Conservation (phyloP, 2,888 invertebrate species). For the Rhagonycha fulva region DNA sequence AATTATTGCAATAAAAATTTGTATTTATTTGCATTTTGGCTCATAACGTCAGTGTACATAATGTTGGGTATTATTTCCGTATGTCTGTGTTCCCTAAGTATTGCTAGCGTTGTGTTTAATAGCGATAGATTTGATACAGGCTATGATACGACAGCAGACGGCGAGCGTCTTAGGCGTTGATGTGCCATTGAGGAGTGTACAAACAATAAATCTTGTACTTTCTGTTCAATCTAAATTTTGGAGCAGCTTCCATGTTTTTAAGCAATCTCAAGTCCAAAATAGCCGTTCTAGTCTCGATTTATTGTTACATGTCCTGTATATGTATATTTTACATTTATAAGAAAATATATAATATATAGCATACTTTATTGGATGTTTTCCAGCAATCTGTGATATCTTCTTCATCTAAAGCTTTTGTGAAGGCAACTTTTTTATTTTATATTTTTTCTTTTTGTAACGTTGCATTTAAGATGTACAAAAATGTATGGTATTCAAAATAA, state of each 20-base stretch:
- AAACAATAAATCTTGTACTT: neutral
- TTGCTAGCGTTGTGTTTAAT: slow-evolving; percentile 54
- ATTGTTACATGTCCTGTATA: neutral
- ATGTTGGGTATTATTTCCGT: slow-evolving; percentile 58
- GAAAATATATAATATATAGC: neutral
- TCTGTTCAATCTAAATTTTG: neutral
- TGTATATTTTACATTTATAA: neutral
- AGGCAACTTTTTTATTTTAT: neutral
- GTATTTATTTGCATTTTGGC: slow-evolving; percentile 72
- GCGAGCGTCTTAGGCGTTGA: slow-evolving; percentile 8
- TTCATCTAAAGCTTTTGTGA: slow-evolving; percentile 9
- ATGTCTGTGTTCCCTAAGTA: slow-evolving; percentile 61
- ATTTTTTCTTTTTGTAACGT: neutral
- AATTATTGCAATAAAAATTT: slow-evolving; percentile 69
- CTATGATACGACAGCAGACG: slow-evolving; percentile 4
- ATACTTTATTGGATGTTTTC: slow-evolving; percentile 15
- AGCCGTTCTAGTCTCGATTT: neutral
- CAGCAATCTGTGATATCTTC: slow-evolving; percentile 29
- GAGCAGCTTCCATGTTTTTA: neutral
- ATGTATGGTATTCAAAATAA: slow-evolving; percentile 3
- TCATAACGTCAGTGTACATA: slow-evolving; percentile 68
- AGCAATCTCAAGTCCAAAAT: neutral
- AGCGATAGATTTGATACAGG: slow-evolving; percentile 17
- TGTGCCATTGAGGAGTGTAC: neutral
- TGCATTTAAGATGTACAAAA: neutral